A percentile compares a stretch with the other conserved stretches of the same genome.
phyloP scores from a whole-genome alignment of 2,888 invertebrate genomes.

The Cylindroiulus punctatus region DNA sequence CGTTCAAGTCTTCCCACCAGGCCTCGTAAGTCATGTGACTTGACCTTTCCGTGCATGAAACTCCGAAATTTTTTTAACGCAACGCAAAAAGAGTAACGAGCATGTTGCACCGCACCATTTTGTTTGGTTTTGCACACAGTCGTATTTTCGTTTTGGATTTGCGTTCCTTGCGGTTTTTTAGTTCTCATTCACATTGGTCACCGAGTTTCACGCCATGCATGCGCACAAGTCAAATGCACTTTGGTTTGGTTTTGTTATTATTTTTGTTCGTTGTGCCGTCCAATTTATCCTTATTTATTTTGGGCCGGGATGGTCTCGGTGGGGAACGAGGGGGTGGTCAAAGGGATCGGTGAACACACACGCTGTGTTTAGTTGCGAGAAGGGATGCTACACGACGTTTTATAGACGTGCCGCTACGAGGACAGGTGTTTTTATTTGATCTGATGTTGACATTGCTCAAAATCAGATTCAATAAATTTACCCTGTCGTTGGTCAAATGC shows the following conservation, averaged over 20 bases:
- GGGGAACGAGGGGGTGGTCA: not conserved
- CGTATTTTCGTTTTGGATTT: slow-evolving; percentile 8
- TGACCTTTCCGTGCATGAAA: slow-evolving; percentile 25
- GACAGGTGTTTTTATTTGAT: no score
- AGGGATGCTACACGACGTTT: not conserved
- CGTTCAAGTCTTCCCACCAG: slow-evolving; percentile 69
- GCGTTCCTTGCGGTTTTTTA: not conserved
- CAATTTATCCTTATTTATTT: not conserved
- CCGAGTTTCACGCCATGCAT: slow-evolving; percentile 44
- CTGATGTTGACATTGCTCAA: no score
- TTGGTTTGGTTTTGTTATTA: not conserved
- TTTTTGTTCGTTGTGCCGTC: not conserved
- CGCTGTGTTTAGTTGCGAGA: not conserved
- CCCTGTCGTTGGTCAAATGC: no score
- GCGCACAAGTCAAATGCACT: slow-evolving; percentile 52
- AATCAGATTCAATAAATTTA: no score
- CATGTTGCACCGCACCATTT: slow-evolving; percentile 36
- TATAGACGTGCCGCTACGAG: no score
- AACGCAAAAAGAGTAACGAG: not conserved
- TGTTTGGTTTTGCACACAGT: not conserved
- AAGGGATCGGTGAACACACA: not conserved
- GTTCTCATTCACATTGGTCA: not conserved
- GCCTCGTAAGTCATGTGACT: slow-evolving; percentile 63
- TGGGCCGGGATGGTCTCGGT: not conserved
- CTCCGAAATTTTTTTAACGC: not conserved